Evolutionary conservation across 2,888 invertebrate genomes (phyloP).

Genomic region (Amphipoea oculea): DNA sequence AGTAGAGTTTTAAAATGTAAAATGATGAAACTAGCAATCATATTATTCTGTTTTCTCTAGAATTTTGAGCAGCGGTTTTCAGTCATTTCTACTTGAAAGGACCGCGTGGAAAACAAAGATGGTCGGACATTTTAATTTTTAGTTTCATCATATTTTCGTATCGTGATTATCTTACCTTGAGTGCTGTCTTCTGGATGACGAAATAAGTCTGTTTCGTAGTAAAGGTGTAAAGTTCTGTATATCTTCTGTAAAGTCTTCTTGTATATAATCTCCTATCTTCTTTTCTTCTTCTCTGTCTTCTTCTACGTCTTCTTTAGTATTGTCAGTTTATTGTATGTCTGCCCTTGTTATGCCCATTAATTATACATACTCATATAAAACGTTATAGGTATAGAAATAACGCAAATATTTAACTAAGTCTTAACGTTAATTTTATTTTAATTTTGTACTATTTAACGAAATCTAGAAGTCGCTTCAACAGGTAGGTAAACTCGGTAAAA

Average conservation of each 20-base stretch:
- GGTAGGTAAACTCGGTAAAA: conserved; percentile 88
- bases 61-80: not conserved
- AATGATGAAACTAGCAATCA: not conserved
- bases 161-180: conserved; percentile 62
- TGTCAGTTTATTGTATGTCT: conserved; percentile 80
- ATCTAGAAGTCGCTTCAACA: conserved; percentile 89
- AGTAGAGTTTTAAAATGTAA: not conserved
- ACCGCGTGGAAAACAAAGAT: conserved; percentile 24
- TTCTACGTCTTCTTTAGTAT: conserved; percentile 74
- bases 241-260: conserved; percentile 65
- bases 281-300: conserved; percentile 57
- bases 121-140: conserved; percentile 3
- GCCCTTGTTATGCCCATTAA: conserved; percentile 85
- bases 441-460: conserved; percentile 90
- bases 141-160: conserved; percentile 15
- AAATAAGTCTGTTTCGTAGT: conserved; percentile 46
- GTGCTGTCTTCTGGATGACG: conserved; percentile 42
- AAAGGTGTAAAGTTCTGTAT: conserved; percentile 62
- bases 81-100: not conserved
- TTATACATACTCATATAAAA: conserved; percentile 87
- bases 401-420: conserved; percentile 88
- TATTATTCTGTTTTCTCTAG: not conserved
- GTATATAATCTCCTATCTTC: conserved; percentile 59
- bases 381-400: conserved; percentile 89
- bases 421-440: conserved; percentile 89